Percentiles rank a stretch among this genome's conserved stretches.
These are phyloP conservation scores for Noctua janthe DNA, from an alignment of 2,888 invertebrate species.

Conservation along the genomic window DNA sequence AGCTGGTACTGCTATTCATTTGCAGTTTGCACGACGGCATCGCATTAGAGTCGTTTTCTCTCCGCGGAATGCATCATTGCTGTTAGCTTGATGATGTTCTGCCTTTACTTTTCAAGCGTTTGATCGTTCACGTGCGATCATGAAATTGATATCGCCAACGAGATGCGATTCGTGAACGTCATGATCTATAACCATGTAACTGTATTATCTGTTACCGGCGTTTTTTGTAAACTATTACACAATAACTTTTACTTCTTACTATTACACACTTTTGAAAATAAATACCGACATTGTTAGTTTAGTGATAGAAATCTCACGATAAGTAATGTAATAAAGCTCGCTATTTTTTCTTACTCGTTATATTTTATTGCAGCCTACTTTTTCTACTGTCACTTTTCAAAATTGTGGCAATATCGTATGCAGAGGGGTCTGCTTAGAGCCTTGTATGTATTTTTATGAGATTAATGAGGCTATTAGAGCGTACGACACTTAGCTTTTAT, in stretches of 20 bases:
- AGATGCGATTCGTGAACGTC: conserved; percentile 56
- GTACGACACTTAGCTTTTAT: conserved; percentile 49
- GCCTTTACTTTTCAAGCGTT: conserved; percentile 43
- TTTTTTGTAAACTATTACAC: conserved; percentile 65
- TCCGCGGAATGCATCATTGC: conserved; percentile 49
- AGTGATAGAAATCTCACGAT: conserved; percentile 74
- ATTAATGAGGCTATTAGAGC: conserved; percentile 52
- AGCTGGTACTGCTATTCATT: conserved; percentile 55
- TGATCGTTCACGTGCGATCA: conserved; percentile 57
- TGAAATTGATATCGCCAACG: conserved; percentile 57
- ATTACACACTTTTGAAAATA: conserved; percentile 73
- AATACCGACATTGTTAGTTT: conserved; percentile 72
- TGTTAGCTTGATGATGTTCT: conserved; percentile 44
- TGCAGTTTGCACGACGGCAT: conserved; percentile 61
- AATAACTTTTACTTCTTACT: conserved; percentile 68
- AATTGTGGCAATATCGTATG: conserved; percentile 35
- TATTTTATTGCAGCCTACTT: conserved; percentile 46
- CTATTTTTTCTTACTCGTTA: conserved; percentile 47
- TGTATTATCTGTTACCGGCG: conserved; percentile 57
- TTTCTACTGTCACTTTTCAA: conserved; percentile 42
- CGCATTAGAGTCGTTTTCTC: conserved; percentile 54
- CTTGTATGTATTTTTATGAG: conserved; percentile 29
- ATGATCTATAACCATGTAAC: conserved; percentile 60
- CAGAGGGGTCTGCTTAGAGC: not conserved
- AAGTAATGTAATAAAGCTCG: conserved; percentile 67